A percentile compares a stretch with the other conserved stretches of the same genome.
These are phyloP conservation scores for Trachelus troglodyta DNA, from an alignment of 2,888 invertebrate species.

Conservation along the genomic window DNA sequence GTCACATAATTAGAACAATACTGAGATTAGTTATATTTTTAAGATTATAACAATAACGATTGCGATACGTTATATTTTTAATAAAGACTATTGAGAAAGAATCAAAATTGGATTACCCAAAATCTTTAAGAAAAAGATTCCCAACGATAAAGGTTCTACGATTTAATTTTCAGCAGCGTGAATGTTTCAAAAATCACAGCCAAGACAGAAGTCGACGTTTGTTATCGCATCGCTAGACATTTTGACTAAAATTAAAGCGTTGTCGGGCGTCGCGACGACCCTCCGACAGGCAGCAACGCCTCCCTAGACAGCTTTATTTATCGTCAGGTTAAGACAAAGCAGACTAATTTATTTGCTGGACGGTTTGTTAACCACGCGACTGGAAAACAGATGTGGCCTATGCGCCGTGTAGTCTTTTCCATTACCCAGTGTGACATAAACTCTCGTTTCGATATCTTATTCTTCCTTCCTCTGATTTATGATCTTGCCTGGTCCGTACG, in stretches of 20 bases:
- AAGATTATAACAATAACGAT: constrained; percentile 14
- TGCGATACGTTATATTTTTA: constrained; percentile 16
- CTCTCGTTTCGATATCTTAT: not conserved
- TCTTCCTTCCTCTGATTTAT: not conserved
- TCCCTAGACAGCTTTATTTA: not conserved
- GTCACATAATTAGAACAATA: constrained; percentile 2
- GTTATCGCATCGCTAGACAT: not conserved
- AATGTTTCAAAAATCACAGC: not conserved
- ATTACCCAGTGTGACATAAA: not conserved
- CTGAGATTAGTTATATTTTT: constrained; percentile 20
- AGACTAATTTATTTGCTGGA: not conserved
- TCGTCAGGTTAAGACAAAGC: not conserved
- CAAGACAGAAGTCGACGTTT: not conserved
- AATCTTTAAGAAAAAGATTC: not conserved
- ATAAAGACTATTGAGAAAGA: constrained; percentile 5
- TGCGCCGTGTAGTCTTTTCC: not conserved
- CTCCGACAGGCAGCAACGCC: not conserved
- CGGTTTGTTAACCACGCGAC: not conserved
- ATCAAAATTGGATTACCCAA: not conserved
- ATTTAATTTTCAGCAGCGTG: not conserved
- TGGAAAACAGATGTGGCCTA: not conserved
- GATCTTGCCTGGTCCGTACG: not conserved
- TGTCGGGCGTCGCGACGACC: not conserved
- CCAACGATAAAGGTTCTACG: not conserved
- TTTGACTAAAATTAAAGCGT: not conserved